Percentiles rank a stretch among this genome's conserved stretches.
phyloP scores from a whole-genome alignment of 2,888 invertebrate genomes.

The Gymnocheta viridis region DNA sequence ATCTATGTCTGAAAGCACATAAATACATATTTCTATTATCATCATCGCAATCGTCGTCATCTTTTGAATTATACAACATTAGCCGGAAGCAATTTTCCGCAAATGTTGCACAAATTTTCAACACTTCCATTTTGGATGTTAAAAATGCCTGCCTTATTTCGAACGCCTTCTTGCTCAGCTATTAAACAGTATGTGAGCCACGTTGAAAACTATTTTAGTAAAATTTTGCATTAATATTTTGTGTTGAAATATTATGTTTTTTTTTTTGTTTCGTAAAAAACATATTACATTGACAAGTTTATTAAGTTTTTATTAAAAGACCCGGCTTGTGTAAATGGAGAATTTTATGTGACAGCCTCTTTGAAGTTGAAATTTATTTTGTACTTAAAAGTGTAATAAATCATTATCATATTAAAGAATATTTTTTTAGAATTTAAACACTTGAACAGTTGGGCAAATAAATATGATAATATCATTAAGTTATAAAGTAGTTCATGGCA shows the following conservation, averaged over 20 bases:
- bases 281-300: slow-evolving; percentile 66
- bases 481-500: not conserved
- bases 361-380: not conserved
- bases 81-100: slow-evolving; percentile 72
- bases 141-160: not conserved
- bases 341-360: slow-evolving; percentile 18
- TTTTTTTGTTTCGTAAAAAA: slow-evolving; percentile 12
- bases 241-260: slow-evolving; percentile 17
- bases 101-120: slow-evolving; percentile 70
- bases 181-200: not conserved
- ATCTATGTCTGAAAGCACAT: not conserved
- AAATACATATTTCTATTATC: slow-evolving; percentile 52
- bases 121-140: slow-evolving; percentile 55
- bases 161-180: not conserved
- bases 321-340: not conserved
- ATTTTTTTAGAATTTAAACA: not conserved
- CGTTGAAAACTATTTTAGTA: slow-evolving; percentile 50
- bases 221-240: slow-evolving; percentile 55
- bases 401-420: not conserved
- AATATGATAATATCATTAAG: not conserved
- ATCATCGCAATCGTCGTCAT: slow-evolving; percentile 52
- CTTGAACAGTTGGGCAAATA: not conserved
- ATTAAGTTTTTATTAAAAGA: slow-evolving; percentile 39
- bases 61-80: slow-evolving; percentile 58
- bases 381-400: slow-evolving; percentile 12